Evolutionary conservation across 2,888 invertebrate species (phyloP).

Genomic region (Drosophila anomalipes): DNA sequence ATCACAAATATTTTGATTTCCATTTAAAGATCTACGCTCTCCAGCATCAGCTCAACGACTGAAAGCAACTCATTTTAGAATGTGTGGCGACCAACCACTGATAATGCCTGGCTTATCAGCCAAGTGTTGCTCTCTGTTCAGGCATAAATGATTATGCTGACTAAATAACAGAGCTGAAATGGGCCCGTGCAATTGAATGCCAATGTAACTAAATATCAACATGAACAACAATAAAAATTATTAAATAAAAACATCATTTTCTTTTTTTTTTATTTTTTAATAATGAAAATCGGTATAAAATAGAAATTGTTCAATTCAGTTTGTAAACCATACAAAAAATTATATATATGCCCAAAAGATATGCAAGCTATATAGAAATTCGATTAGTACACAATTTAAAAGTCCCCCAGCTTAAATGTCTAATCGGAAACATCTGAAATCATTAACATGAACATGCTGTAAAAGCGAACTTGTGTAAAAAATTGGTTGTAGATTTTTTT

Average conservation of each 20-base stretch:
- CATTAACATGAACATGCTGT: background rate
- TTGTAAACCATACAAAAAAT: background rate
- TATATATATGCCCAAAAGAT: background rate
- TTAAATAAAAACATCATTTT: background rate
- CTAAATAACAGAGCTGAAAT: background rate
- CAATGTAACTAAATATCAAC: background rate
- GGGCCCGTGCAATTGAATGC: too few species aligned
- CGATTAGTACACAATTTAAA: background rate
- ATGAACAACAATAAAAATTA: background rate
- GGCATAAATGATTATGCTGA: background rate
- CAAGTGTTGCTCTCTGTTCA: background rate
- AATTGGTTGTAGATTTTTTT: background rate
- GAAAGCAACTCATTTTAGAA: background rate
- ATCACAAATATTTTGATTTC: background rate
- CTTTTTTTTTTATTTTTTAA: background rate
- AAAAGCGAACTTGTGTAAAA: background rate
- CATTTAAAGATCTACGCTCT: constrained; percentile 12
- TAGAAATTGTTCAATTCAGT: background rate
- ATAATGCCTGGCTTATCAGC: constrained; percentile 12
- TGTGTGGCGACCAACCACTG: background rate
- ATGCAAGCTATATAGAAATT: background rate
- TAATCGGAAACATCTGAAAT: background rate
- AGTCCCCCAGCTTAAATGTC: too few species aligned
- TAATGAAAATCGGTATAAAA: background rate
- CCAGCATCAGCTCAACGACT: constrained; percentile 21